A percentile compares a stretch with the other conserved stretches of the same genome.
Evolutionary conservation across 2,113 vertebrate genomes (phyloP).

Genomic region (Tachysurus fulvidraco): DNA sequence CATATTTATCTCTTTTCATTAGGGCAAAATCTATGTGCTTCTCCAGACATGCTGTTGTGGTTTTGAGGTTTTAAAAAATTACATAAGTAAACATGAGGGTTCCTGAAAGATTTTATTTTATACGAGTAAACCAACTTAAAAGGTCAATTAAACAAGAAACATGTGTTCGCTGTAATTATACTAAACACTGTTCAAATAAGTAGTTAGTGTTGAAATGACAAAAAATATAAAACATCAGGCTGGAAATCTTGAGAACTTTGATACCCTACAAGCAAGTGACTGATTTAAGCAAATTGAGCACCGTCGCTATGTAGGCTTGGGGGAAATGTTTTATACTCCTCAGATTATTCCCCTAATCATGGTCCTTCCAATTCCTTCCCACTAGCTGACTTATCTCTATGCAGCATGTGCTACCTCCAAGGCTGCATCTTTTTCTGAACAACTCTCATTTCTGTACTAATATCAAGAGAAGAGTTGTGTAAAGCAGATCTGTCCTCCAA

Average conservation of each 20-base stretch:
- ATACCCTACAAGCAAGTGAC: neutral
- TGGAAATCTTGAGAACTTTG: neutral
- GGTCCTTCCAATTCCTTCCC: neutral
- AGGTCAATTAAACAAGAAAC: conserved; percentile 25
- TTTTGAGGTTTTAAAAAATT: neutral
- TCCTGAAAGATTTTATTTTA: neutral
- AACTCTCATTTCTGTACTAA: neutral
- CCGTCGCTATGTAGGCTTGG: neutral
- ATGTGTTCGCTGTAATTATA: conserved; percentile 21
- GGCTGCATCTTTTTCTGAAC: neutral
- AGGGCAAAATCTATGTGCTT: neutral
- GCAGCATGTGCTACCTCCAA: neutral
- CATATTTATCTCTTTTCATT: conserved; percentile 5
- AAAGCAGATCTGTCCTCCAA: neutral
- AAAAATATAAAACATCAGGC: neutral
- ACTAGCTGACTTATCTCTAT: neutral
- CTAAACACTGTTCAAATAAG: conserved; percentile 6
- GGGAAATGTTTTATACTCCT: neutral
- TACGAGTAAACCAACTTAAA: conserved; percentile 13
- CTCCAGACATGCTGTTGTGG: neutral
- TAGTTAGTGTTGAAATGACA: neutral
- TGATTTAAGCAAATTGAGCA: neutral
- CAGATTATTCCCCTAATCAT: neutral
- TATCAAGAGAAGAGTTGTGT: neutral
- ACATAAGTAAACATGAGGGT: conserved; percentile 5